Evolutionary conservation across 2,113 vertebrate genomes (phyloP), one percentile per base, ranked within the genome.

Genomic region (Pan paniscus): DNA sequence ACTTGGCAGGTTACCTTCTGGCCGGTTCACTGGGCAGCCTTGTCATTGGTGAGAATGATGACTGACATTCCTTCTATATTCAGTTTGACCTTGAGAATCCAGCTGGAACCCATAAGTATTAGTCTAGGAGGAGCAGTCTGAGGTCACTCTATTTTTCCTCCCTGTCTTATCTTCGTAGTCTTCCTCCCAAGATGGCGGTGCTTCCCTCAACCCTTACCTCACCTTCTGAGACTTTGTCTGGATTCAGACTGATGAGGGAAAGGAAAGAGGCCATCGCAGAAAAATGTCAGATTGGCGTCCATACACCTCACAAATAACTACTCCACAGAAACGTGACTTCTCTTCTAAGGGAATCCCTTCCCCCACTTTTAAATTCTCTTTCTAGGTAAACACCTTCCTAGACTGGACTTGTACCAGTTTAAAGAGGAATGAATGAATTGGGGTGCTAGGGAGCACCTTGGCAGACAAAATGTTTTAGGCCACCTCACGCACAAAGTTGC

Each of bases 351-450:
- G 82, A 50, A 32, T 67, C 13, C 23, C 46, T 59, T 9, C 10
- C 1, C 16, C 22, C 6, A 3, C 5, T 64, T 59, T 83, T 46
- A 50, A 70, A 46, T 59, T 40, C 22, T 90, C 89, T 92, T 96
- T 97, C 75, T 95, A 88, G 89, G 86, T 81, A 85, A 93, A 70
- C 23, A 70, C 64, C n/a, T 70, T 48, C 89, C 61, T 79, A 48
- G 52, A 61, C 68, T 94, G 55, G 50, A 88, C 90, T 82, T 92
- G 94, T 25, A 61, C 48, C 12, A 27, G 57, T 59, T 35, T 55
- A 61, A 93, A 87, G 92, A 96, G 83, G 73, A 84, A 73, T 79
- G 68, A 84, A 73, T 75, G 68, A 78, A 55, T 17, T 48, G 46
- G 84, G 68, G 80, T 75, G 18, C 61, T 92, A 64, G 79, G 52